A percentile compares a stretch with the other conserved stretches of the same genome.
phyloP scores from a whole-genome alignment of 1,140 invertebrate species.

The Pantala flavescens region DNA sequence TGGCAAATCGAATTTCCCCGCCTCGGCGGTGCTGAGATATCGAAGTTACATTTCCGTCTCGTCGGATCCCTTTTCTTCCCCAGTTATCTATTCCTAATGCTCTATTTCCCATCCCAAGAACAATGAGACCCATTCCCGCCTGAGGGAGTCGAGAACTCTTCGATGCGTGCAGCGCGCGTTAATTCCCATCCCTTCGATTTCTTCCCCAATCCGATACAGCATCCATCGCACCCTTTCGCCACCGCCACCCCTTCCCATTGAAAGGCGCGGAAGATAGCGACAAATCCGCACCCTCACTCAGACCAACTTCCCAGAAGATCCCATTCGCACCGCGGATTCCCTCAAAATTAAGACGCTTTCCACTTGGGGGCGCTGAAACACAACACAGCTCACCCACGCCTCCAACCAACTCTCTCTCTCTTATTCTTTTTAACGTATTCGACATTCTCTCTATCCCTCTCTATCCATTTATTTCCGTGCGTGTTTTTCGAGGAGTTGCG shows the following conservation, averaged over 20 bases:
- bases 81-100: slow-evolving; percentile 18
- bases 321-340: neutral
- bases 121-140: slow-evolving; percentile 24
- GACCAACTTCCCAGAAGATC: neutral
- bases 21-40: too few species aligned
- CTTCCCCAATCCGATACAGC: neutral
- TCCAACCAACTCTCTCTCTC: too few species aligned
- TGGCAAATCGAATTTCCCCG: too few species aligned
- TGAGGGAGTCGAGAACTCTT: slow-evolving; percentile 30
- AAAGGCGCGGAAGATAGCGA: neutral
- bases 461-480: neutral
- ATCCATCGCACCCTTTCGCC: neutral
- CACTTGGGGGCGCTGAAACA: neutral
- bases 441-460: neutral
- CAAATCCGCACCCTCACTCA: neutral
- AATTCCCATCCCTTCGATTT: neutral
- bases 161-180: slow-evolving; percentile 34
- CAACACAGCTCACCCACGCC: neutral
- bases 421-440: too few species aligned
- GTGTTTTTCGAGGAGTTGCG: too few species aligned
- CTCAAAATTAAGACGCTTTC: slow-evolving; percentile 2
- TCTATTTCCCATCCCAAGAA: slow-evolving; percentile 19
- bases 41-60: too few species aligned
- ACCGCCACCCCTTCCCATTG: neutral
- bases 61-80: slow-evolving; percentile 7